A percentile compares a stretch with the other conserved stretches of the same genome.
Evolutionary conservation across 2,888 invertebrate genomes (phyloP).

Genomic region (Drosophila mimetica): DNA sequence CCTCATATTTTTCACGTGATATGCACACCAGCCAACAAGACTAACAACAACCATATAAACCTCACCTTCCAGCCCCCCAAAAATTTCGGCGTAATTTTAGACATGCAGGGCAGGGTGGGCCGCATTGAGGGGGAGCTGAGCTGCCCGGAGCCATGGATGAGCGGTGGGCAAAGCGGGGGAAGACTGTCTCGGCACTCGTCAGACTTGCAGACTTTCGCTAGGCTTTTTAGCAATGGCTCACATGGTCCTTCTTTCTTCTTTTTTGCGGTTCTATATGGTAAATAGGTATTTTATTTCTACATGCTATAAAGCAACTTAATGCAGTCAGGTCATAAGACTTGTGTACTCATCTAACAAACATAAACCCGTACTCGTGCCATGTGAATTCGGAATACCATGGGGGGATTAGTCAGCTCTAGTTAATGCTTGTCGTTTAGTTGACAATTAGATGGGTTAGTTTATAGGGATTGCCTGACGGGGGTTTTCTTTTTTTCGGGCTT

Average conservation of each 20-base stretch:
- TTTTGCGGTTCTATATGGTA: conserved; percentile 39
- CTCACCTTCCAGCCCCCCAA: conserved; percentile 5
- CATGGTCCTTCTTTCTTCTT: conserved; percentile 46
- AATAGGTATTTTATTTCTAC: conserved; percentile 51
- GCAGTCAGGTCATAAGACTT: conserved; percentile 42
- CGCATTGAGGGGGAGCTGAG: not conserved
- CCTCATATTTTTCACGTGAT: conserved; percentile 35
- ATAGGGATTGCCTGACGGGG: conserved; percentile 20
- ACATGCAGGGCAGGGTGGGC: conserved; percentile 39
- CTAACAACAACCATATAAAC: conserved; percentile 20
- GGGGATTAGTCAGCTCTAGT: conserved; percentile 28
- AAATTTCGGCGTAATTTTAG: conserved; percentile 62
- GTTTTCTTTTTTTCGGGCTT: not conserved
- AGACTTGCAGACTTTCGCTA: conserved; percentile 47
- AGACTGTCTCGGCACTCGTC: conserved; percentile 27
- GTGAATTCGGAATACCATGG: not conserved
- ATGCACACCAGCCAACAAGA: conserved; percentile 35
- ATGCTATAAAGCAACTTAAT: conserved; percentile 53
- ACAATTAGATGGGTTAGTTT: conserved; percentile 37
- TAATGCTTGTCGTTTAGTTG: conserved; percentile 46
- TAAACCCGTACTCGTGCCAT: conserved; percentile 14
- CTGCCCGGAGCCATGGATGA: not conserved
- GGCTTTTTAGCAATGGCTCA: conserved; percentile 63
- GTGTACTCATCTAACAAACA: conserved; percentile 13
- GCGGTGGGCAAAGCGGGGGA: conserved; percentile 9